phyloP scores from a whole-genome alignment of 2,888 invertebrate genomes.

The Bombylius major region DNA sequence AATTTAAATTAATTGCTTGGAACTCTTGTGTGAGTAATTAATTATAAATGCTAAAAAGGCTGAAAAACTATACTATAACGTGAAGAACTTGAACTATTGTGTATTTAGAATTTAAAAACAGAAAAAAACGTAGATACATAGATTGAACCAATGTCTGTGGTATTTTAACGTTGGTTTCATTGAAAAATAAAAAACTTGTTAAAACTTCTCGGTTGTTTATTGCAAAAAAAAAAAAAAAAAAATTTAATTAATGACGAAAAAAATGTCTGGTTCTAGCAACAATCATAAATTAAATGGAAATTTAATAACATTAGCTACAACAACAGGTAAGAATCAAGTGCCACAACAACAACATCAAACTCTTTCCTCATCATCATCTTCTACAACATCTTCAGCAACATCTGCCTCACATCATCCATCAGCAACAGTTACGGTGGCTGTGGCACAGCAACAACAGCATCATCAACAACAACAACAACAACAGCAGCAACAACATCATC shows the following conservation, averaged over 20 bases:
- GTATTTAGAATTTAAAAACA: no score
- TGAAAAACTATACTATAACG: no score
- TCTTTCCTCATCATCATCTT: background rate
- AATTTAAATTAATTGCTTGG: background rate
- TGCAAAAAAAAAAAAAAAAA: no score
- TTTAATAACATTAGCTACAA: constrained; percentile 3
- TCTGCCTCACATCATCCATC: background rate
- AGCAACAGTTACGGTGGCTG: background rate
- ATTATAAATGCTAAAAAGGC: background rate
- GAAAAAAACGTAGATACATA: no score
- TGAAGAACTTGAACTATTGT: no score
- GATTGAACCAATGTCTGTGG: no score
- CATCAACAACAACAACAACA: constrained; percentile 3
- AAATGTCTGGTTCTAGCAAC: constrained; percentile 10
- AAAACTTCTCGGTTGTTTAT: no score
- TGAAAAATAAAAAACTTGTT: no score
- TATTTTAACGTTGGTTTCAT: no score
- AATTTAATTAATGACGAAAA: background rate
- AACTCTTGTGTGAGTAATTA: background rate
- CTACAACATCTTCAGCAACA: constrained; percentile 4
- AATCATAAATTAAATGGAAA: constrained; percentile 13
- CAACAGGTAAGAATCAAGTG: constrained; percentile 6
- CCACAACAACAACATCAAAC: constrained; percentile 4
- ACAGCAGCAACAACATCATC: constrained; percentile 2
- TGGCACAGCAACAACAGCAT: background rate